Conservation (phyloP, 1,140 invertebrate genomes). For the Uloborus diversus region DNA sequence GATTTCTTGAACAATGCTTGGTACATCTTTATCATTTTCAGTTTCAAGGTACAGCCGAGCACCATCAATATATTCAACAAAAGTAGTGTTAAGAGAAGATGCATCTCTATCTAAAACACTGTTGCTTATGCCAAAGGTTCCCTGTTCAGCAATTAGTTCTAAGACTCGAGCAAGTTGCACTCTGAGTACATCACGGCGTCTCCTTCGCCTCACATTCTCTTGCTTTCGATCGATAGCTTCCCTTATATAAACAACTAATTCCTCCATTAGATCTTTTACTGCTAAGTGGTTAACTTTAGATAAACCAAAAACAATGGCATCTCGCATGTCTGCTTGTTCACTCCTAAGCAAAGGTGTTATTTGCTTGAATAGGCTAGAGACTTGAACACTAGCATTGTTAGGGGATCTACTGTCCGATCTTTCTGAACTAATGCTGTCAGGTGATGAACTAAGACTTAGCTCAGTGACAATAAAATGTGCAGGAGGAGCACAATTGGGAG, state of each 20-base stretch:
- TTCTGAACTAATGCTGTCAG: conserved; percentile 84
- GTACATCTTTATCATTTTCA: conserved; percentile 85
- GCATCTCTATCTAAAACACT: conserved; percentile 84
- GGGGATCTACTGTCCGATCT: conserved; percentile 71
- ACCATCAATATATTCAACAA: conserved; percentile 96
- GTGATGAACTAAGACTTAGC: conserved; percentile 80
- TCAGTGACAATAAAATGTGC: conserved; percentile 89
- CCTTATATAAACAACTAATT: conserved; percentile 87
- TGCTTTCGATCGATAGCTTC: conserved; percentile 98
- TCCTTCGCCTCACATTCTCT: conserved; percentile 90
- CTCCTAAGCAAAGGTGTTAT: conserved; percentile 86
- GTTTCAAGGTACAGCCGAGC: conserved; percentile 89
- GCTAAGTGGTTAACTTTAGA: conserved; percentile 78
- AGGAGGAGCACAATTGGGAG: conserved; percentile 78
- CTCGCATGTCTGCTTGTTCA: conserved; percentile 90
- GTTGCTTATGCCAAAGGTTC: conserved; percentile 87
- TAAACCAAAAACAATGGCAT: conserved; percentile 90
- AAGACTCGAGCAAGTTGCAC: conserved; percentile 89
- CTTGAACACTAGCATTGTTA: conserved; percentile 70
- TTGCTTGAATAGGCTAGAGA: conserved; percentile 88
- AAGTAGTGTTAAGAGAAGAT: conserved; percentile 82
- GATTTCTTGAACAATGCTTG: conserved; percentile 76
- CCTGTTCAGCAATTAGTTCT: conserved; percentile 90
- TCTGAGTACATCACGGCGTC: conserved; percentile 90
- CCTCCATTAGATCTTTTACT: conserved; percentile 93